phyloP scores from a whole-genome alignment of 2,113 vertebrate genomes.

The Anolis carolinensis region DNA sequence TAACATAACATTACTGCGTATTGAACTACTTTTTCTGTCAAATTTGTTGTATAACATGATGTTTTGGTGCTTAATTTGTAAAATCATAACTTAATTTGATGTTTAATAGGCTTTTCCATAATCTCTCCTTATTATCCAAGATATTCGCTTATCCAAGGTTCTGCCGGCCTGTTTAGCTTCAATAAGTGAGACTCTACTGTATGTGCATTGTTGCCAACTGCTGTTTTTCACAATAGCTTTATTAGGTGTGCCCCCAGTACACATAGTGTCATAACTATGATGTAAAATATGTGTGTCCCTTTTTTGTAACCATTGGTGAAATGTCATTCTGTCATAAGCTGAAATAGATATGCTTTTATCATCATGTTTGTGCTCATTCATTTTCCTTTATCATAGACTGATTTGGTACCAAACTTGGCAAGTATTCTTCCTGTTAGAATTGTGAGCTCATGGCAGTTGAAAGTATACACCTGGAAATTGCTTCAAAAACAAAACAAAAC shows the following conservation, averaged over 20 bases:
- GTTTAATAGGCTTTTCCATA: too few species aligned
- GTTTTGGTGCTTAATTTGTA: too few species aligned
- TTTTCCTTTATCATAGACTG: not conserved
- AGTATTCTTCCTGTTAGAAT: not conserved
- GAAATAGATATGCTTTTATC: not conserved
- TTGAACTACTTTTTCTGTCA: too few species aligned
- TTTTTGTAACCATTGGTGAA: not conserved
- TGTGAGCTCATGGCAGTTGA: not conserved
- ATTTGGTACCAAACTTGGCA: not conserved
- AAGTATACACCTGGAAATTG: not conserved
- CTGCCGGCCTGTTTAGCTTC: too few species aligned
- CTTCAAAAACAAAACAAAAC: not conserved
- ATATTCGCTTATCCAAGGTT: too few species aligned
- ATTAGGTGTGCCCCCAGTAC: not conserved
- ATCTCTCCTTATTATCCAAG: too few species aligned
- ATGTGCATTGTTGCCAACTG: too few species aligned
- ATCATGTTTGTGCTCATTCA: not conserved
- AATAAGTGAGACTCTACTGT: too few species aligned
- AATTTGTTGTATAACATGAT: too few species aligned
- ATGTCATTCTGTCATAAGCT: not conserved
- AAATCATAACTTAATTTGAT: too few species aligned
- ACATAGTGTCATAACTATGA: not conserved
- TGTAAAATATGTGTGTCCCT: not conserved
- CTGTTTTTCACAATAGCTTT: not conserved
- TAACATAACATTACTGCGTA: too few species aligned